Base-by-base conservation (phyloP, 2,113 vertebrate species). In the Archilochus colubris region DNA sequence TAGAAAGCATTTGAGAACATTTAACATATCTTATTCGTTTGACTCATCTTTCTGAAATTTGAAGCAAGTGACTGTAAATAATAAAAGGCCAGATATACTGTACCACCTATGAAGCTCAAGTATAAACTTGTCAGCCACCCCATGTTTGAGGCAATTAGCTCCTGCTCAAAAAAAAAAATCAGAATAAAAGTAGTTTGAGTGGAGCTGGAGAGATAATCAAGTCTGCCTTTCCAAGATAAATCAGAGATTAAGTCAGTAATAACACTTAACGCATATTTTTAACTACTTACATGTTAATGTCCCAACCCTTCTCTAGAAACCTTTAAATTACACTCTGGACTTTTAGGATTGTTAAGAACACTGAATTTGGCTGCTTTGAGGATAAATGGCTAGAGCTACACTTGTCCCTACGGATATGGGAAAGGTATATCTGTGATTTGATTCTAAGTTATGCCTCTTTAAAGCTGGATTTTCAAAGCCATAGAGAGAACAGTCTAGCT, bases 321-420 rank as follows among this genome's bases (percentile, higher is more conserved):
- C 9, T 33, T n/a, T 5, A 68, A 30, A 46, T 40, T 68, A 31
- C 79, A 58, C 46, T 57, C 17, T 21, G 14, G 33, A 31, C 6
- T 76, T 77, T 86, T 33, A 78, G 21, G 13, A 30, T 1, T 12
- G 10, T 22, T 4, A 1, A 50, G 36, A 50, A 8, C 0, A 2
- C 16, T 44, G 23, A 66, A 61, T 22, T 48, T 40, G 36, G 5
- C 31, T 85, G 3, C 38, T 59, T 7, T 24, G 5, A 4, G 9
- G 19, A 24, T 30, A 31, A 91, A 58, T 0, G 4, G 21, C 11
- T 20, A 77, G 59, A 83, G 17, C 2, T 78, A 9, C 10, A 40
- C 13, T 0, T 0, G 17, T 28, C 20, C 7, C 9, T 15, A 14
- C 24, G 10, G 27, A 21, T 5, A 50, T 3, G 4, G 33, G 23